phyloP scores from a whole-genome alignment of 2,888 invertebrate species.

The Ormyrus rosae region DNA sequence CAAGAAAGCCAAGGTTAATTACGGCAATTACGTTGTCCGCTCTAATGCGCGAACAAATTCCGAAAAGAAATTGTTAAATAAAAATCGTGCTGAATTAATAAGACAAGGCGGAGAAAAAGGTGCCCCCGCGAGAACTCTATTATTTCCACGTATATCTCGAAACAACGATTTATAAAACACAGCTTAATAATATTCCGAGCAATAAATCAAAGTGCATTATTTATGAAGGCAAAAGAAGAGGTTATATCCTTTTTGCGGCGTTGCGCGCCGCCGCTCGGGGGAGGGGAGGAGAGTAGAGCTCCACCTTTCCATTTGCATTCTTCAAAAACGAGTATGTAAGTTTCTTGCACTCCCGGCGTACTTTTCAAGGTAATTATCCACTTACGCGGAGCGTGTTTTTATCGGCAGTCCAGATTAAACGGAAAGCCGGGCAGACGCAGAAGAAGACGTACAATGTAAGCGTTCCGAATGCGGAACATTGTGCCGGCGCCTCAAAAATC shows the following conservation, averaged over 20 bases:
- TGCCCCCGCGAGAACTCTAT: neutral
- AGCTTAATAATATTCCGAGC: constrained; percentile 26
- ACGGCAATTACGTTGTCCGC: too few relatives aligned
- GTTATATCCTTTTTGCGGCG: constrained; percentile 21
- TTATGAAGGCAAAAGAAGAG: constrained; percentile 22
- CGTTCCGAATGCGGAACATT: constrained; percentile 38
- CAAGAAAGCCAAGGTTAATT: too few relatives aligned
- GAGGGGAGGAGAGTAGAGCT: too few relatives aligned
- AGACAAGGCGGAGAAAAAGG: too few relatives aligned
- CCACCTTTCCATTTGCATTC: constrained; percentile 48
- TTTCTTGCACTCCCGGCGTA: constrained; percentile 29
- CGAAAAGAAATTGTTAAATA: too few relatives aligned
- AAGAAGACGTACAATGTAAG: constrained; percentile 49
- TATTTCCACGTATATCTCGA: neutral
- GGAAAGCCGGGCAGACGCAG: neutral
- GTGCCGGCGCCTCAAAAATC: constrained; percentile 49
- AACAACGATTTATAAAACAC: constrained; percentile 9
- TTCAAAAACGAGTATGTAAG: constrained; percentile 30
- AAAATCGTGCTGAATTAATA: too few relatives aligned
- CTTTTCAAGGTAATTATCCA: constrained; percentile 54
- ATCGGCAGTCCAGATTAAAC: constrained; percentile 34
- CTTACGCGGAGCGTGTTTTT: constrained; percentile 50
- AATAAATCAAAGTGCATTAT: constrained; percentile 40
- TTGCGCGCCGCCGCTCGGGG: neutral
- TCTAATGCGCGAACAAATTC: too few relatives aligned